phyloP scores from a whole-genome alignment of 1,140 invertebrate genomes.

The Melitaea cinxia region DNA sequence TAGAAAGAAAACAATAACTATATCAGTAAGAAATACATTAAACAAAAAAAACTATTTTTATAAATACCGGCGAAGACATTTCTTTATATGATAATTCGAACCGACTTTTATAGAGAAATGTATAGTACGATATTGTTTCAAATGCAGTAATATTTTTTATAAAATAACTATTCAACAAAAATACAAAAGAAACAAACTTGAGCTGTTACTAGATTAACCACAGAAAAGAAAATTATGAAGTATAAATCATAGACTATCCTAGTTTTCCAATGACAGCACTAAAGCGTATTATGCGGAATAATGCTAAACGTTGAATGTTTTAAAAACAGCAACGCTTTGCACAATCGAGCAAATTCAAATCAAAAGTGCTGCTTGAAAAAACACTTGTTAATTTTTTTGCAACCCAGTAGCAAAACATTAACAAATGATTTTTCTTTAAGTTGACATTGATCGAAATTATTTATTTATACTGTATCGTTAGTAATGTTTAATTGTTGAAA shows the following conservation, averaged over 20 bases:
- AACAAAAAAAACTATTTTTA: background rate
- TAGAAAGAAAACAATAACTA: slow-evolving; percentile 35
- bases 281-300: no score
- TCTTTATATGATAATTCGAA: slow-evolving; percentile 7
- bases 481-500: no score
- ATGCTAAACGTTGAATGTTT: no score
- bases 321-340: no score
- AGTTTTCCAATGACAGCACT: no score
- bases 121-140: background rate
- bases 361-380: no score
- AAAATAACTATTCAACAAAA: slow-evolving; percentile 26
- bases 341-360: no score
- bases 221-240: slow-evolving; percentile 19
- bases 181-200: slow-evolving; percentile 34
- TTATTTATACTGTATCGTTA: no score
- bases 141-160: background rate
- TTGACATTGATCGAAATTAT: no score
- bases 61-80: slow-evolving; percentile 67
- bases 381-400: no score
- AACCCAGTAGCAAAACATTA: no score
- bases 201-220: slow-evolving; percentile 21
- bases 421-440: no score
- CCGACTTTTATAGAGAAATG: background rate
- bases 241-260: background rate
- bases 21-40: background rate